A percentile compares a stretch with the other conserved stretches of the same genome.
Conservation (phyloP, 1,140 invertebrate species). For the Anadara kagoshimensis region DNA sequence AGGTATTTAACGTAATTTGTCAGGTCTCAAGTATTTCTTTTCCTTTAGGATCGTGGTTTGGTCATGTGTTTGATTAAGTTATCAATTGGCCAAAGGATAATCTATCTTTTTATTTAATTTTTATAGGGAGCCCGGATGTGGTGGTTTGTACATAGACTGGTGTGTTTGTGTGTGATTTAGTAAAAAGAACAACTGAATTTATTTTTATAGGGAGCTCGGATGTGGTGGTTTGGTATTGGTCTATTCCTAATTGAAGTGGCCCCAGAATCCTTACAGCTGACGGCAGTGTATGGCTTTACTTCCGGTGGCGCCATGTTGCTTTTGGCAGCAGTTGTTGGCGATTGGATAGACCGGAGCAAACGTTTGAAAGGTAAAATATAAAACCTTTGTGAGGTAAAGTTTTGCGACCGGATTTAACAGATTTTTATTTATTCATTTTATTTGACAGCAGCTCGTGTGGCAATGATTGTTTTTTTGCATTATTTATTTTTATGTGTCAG, state of each 20-base stretch:
- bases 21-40: background rate
- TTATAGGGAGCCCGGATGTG: conserved; percentile 13
- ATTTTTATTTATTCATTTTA: background rate
- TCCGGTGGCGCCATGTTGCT: conserved; percentile 72
- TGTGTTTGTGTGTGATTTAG: no score
- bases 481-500: background rate
- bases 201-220: conserved; percentile 75
- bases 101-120: background rate
- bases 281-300: conserved; percentile 76
- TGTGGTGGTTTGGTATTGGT: conserved; percentile 78
- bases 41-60: background rate
- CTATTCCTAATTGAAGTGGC: conserved; percentile 74
- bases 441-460: background rate
- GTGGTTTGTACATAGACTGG: no score
- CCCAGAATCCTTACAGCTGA: conserved; percentile 68
- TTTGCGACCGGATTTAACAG: background rate
- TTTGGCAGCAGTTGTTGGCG: conserved; percentile 75
- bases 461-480: background rate
- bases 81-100: background rate
- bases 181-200: no score
- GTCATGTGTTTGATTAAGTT: background rate
- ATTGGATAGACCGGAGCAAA: conserved; percentile 75
- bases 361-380: conserved; percentile 71
- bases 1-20: no score
- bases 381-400: background rate